A percentile compares a stretch with the other conserved stretches of the same genome.
Conservation (phyloP, 2,113 vertebrate species). For the Zosterops lateralis region DNA sequence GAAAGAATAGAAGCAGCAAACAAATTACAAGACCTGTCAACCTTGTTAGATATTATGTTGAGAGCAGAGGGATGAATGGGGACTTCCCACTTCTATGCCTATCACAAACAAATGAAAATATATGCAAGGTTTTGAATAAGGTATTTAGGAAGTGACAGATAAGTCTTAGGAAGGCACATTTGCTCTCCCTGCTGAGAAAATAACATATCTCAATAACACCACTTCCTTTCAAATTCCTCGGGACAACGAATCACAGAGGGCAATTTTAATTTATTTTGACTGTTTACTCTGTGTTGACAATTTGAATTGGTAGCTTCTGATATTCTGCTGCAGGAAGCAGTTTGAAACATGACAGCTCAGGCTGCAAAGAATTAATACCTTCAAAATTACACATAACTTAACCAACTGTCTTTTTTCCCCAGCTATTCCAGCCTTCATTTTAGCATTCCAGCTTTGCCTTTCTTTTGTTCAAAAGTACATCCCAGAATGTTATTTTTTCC, state of each 20-base stretch:
- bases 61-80: constrained; percentile 36
- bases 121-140: not conserved
- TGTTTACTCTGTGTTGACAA: constrained; percentile 17
- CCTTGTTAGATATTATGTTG: not conserved
- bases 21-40: constrained; percentile 44
- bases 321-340: not conserved
- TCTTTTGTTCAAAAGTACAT: constrained; percentile 42
- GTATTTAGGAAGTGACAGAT: constrained; percentile 27
- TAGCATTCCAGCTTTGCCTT: constrained; percentile 4
- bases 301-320: not conserved
- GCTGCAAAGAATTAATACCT: not conserved
- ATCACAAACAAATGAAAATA: constrained; percentile 42
- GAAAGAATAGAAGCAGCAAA: constrained; percentile 49
- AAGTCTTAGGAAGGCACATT: constrained; percentile 31
- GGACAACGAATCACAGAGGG: not conserved
- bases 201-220: constrained; percentile 3
- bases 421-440: not conserved
- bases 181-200: constrained; percentile 30
- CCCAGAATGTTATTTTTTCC: constrained; percentile 42
- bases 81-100: constrained; percentile 8
- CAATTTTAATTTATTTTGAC: constrained; percentile 40
- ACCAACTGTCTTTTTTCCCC: not conserved
- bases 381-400: not conserved
- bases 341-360: not conserved
- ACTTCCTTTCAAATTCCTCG: not conserved